Base-by-base conservation (phyloP, 1,140 invertebrate species). In the Drosophila lacteicornis region DNA sequence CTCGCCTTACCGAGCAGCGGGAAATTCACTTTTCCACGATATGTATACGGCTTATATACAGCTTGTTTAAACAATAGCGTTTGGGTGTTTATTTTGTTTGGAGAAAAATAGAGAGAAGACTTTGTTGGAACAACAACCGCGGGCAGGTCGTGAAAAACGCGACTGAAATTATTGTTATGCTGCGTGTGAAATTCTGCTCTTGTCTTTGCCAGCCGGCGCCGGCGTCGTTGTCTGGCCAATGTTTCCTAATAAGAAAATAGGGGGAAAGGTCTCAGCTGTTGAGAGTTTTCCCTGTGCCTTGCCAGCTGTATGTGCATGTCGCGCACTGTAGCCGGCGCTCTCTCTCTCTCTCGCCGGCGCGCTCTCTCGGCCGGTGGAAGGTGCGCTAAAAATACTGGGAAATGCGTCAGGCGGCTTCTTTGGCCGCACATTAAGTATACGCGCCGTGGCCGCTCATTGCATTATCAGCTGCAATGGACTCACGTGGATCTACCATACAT, bases 101-200 rank as follows among this genome's bases (percentile, higher is more conserved):
- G n/a, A 36, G 22, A 25, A 4, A n/a, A 57, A 51, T 61, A 27
- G 47, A 7, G 17, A 30, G 67, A 47, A 71, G 70, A 55, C 19
- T 62, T 58, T 68, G 61, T 76, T 67, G 60, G 55, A 83, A 51
- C 49, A 86, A 83, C 71, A 86, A 87, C 79, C 83, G 80, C 83
- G 84, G 53, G 63, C 70, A 75, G 80, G 83, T 77, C 76, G 83
- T 79, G 83, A 87, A 83, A 87, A 87, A 87, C 70, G 79, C 83
- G 83, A 87, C 83, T 87, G 77, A 87, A 87, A 80, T 87, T 87
- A 83, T 82, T 79, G 76, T 87, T 87, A 86, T 87, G 55, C 82
- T 87, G 83, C 83, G 75, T 85, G 78, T 86, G 65, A 86, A 70
- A 68, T 76, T 80, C 70, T 79, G 75, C 82, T 86, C 76, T 85